Evolutionary conservation across 2,113 vertebrate genomes (phyloP).

Genomic region (Halichoerus grypus): DNA sequence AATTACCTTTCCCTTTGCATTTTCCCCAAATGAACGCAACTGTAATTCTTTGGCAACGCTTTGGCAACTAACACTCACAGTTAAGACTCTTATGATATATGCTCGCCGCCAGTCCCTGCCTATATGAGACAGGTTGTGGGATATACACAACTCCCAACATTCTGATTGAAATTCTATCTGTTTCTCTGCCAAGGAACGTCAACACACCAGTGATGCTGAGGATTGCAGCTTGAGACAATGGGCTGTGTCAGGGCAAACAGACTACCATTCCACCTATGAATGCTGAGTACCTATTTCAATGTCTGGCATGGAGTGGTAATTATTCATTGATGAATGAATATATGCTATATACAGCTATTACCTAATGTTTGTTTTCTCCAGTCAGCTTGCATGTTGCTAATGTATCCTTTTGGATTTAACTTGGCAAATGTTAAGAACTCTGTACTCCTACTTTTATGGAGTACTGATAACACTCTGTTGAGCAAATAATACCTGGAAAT

Average conservation of each 20-base stretch:
- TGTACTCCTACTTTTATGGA: background rate
- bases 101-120: background rate
- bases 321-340: background rate
- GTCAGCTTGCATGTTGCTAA: background rate
- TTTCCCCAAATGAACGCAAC: slow-evolving; percentile 31
- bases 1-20: slow-evolving; percentile 26
- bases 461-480: background rate
- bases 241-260: background rate
- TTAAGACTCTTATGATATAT: background rate
- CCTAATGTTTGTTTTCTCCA: background rate
- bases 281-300: fast-evolving
- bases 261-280: background rate
- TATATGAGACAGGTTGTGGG: background rate
- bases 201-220: background rate
- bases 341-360: background rate
- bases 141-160: background rate
- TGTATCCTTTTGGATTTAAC: background rate
- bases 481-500: background rate
- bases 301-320: background rate
- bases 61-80: background rate
- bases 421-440: slow-evolving; percentile 29
- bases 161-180: background rate
- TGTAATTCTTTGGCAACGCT: background rate
- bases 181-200: background rate
- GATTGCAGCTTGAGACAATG: background rate